Evolutionary conservation across 2,797 vertebrate genomes (phyloP), one percentile per base, ranked within the genome.

Genomic region (Pipistrellus pygmaeus): DNA sequence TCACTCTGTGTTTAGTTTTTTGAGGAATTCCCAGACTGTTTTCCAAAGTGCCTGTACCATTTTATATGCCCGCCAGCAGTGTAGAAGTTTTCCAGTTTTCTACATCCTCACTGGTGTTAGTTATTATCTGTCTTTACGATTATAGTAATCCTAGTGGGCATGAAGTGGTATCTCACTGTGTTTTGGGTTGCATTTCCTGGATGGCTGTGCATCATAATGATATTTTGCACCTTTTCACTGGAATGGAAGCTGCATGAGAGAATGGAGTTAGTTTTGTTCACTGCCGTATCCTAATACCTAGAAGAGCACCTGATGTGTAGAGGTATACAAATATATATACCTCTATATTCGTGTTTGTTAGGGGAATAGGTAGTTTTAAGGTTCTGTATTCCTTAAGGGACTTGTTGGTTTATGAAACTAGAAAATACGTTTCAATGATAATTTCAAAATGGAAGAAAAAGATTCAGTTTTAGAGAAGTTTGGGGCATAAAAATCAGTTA

Each of bases 401-500:
- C 27, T 93, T 92, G 18, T 25, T 92, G 25, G 12, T 81, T 95
- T 95, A 25, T 15, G 66, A 93, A 60, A 72, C 64, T 86, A 93
- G 73, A 77, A 95, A 93, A 77, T 80, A 75, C 5, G 6, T 66
- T 84, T 81, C 60, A 75, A 44, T 90, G 76, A 80, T 84, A 76
- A 85, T 80, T 94, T 88, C 23, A 91, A 90, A 90, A 72, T 53
- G 69, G 35, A 27, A 80, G 66, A 72, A 87, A 80, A 80, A 69
- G 76, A 46, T 73, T 83, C 15, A 10, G 38, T 81, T 90, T 96
- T 82, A 35, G 51, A 94, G 60, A 90, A 92, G 53, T 81, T 75
- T 35, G 48, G 55, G 41, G 23, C 15, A n/a, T 44, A 55, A 84
- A 92, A 93, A 92, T 55, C 82, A 94, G 88, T 93, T 92, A 88